A percentile compares a stretch with the other conserved stretches of the same genome.
Evolutionary conservation across 2,797 vertebrate species (phyloP).

Genomic region (Buphagus erythrorhynchus): DNA sequence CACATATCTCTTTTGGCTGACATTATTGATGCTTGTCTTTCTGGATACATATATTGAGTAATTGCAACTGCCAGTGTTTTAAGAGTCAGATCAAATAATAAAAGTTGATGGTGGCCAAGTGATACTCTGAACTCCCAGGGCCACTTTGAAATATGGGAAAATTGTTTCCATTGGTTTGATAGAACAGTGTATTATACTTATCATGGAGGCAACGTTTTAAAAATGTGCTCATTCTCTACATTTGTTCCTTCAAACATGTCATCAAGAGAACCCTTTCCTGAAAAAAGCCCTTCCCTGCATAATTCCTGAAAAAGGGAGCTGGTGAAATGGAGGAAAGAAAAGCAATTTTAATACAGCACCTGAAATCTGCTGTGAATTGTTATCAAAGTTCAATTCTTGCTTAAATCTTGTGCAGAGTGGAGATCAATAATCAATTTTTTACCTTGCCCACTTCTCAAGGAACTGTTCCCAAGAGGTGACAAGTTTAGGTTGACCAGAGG

Average conservation of each 20-base stretch:
- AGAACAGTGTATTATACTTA: not conserved
- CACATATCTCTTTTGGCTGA: constrained; percentile 71
- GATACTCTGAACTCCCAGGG: not conserved
- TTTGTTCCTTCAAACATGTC: not conserved
- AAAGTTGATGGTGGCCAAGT: not conserved
- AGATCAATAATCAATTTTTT: not conserved
- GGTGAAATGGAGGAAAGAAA: not conserved
- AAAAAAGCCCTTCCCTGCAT: not conserved
- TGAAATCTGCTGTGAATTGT: not conserved
- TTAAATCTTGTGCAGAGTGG: not conserved
- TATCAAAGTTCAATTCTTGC: not conserved
- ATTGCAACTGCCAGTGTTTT: constrained; percentile 29
- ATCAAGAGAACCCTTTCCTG: not conserved
- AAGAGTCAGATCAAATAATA: constrained; percentile 54
- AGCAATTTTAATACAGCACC: not conserved
- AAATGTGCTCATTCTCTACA: not conserved
- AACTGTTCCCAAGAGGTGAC: not conserved
- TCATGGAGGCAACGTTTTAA: not conserved
- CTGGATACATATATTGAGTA: constrained; percentile 54
- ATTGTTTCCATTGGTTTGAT: not conserved
- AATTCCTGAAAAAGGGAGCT: not conserved
- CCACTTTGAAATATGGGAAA: not conserved
- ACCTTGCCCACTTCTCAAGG: not conserved
- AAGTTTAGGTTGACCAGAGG: not conserved
- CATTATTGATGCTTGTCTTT: constrained; percentile 68